These are phyloP conservation scores for Ochropacha duplaris DNA, from an alignment of 2,888 invertebrate genomes.

Conservation along the genomic window DNA sequence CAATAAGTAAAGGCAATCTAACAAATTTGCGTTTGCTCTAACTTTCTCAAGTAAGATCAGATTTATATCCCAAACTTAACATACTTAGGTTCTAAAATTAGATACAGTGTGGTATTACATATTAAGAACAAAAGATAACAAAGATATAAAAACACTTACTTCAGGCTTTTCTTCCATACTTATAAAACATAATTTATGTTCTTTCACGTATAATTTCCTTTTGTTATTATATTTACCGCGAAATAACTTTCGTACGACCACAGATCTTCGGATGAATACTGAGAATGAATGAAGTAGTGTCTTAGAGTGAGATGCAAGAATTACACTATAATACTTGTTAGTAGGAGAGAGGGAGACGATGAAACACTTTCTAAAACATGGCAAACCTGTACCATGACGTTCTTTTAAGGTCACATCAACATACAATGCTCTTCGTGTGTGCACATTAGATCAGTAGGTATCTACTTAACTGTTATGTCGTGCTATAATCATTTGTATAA, in stretches of 20 bases:
- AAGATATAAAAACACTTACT: slow-evolving; percentile 15
- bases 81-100: too few species aligned
- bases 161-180: slow-evolving; percentile 12
- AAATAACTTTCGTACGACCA: slow-evolving; percentile 32
- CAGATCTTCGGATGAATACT: slow-evolving; percentile 32
- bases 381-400: slow-evolving; percentile 40
- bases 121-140: not conserved
- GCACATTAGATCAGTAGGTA: not conserved
- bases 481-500: not conserved
- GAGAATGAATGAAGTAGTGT: slow-evolving; percentile 42
- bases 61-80: not conserved
- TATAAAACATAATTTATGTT: slow-evolving; percentile 2
- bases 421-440: slow-evolving; percentile 15
- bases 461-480: not conserved
- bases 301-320: slow-evolving; percentile 36
- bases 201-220: slow-evolving; percentile 23
- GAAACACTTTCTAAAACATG: slow-evolving; percentile 71
- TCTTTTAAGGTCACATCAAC: slow-evolving; percentile 77
- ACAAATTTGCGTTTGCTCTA: not conserved
- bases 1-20: not conserved
- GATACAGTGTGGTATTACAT: not conserved
- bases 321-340: slow-evolving; percentile 7
- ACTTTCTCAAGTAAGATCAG: not conserved
- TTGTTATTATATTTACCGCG: slow-evolving; percentile 24
- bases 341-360: slow-evolving; percentile 42